Conservation (phyloP, 2,888 invertebrate genomes). For the Aphidoletes aphidimyza region DNA sequence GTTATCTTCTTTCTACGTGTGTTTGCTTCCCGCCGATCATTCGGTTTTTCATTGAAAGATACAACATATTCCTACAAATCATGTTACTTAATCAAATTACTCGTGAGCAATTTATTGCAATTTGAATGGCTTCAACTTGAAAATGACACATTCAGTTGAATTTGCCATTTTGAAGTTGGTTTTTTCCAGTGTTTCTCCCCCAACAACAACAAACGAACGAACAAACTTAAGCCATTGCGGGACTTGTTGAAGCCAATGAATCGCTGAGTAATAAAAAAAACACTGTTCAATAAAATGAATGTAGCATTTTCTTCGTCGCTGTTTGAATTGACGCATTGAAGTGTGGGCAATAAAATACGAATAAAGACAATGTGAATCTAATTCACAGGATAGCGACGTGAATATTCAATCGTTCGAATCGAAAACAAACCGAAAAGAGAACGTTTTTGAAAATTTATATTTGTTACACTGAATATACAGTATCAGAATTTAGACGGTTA, state of each 20-base stretch:
- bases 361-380: constrained; percentile 16
- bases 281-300: not conserved
- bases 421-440: not conserved
- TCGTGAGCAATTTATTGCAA: constrained; percentile 42
- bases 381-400: not conserved
- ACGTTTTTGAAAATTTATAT: constrained; percentile 32
- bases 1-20: too few relatives aligned
- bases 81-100: constrained; percentile 49
- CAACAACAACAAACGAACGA: too few relatives aligned
- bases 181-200: too few relatives aligned
- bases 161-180: too few relatives aligned
- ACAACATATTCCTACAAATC: constrained; percentile 31
- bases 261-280: too few relatives aligned
- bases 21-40: too few relatives aligned
- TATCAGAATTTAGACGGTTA: not conserved
- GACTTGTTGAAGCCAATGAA: not conserved
- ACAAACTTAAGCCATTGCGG: too few relatives aligned
- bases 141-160: not conserved
- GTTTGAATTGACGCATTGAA: constrained; percentile 3
- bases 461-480: not conserved
- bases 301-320: not conserved
- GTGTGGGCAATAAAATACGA: constrained; percentile 48
- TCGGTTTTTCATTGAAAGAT: not conserved
- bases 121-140: not conserved
- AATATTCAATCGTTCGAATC: not conserved